Conservation (phyloP, 2,113 vertebrate species). For the Craseonycteris thonglongyai region DNA sequence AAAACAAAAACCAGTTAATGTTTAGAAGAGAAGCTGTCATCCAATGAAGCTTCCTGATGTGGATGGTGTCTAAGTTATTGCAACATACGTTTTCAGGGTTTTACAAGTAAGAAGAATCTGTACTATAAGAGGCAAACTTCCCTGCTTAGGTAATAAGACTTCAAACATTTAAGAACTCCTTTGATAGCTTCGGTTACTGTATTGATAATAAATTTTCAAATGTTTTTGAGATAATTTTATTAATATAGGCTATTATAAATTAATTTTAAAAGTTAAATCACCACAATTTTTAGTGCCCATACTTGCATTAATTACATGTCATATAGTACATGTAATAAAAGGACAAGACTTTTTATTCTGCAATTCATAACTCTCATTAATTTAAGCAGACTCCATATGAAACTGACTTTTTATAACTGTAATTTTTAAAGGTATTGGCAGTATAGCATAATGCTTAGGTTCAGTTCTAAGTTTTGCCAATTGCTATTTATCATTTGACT, state of each 20-base stretch:
- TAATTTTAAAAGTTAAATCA: neutral
- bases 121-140: neutral
- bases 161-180: neutral
- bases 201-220: neutral
- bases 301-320: neutral
- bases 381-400: neutral
- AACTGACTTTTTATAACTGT: neutral
- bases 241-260: neutral
- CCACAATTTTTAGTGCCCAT: neutral
- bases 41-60: neutral
- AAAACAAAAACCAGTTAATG: neutral
- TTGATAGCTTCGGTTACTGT: neutral
- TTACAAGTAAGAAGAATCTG: neutral
- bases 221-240: neutral
- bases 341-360: neutral
- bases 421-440: neutral
- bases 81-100: neutral
- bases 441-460: neutral
- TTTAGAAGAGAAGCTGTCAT: neutral
- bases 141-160: neutral
- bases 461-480: neutral
- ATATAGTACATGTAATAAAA: neutral
- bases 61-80: neutral
- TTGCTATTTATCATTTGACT: neutral
- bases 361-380: conserved; percentile 2